Percentiles rank a stretch among this genome's conserved stretches.
Conservation (phyloP, 2,113 vertebrate species). For the Hypocryptadius cinnamomeus region DNA sequence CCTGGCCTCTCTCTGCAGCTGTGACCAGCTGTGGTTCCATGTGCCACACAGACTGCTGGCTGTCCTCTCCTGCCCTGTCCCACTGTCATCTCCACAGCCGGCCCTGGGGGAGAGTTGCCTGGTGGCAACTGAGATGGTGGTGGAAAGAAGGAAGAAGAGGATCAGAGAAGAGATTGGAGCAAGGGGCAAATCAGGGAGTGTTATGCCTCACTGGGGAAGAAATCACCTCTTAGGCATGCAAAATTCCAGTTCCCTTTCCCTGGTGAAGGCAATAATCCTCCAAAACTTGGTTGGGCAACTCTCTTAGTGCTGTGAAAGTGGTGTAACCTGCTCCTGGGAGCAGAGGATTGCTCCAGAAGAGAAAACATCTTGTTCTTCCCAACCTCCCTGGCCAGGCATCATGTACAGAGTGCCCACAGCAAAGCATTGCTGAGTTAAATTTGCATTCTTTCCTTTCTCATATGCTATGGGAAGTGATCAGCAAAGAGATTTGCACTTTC, state of each 20-base stretch:
- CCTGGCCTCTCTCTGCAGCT: not conserved
- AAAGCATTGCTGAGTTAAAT: not conserved
- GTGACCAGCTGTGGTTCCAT: not conserved
- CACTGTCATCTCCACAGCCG: not conserved
- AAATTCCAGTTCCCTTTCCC: not conserved
- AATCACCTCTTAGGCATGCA: not conserved
- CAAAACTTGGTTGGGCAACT: not conserved
- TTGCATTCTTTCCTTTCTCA: not conserved
- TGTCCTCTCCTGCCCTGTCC: not conserved
- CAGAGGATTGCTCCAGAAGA: constrained; percentile 5
- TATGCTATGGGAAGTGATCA: not conserved
- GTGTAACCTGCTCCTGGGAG: not conserved
- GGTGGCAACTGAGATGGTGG: not conserved
- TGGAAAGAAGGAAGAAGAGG: not conserved
- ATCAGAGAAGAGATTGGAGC: not conserved
- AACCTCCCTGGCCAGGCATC: not conserved
- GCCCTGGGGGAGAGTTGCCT: not conserved
- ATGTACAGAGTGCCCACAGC: not conserved
- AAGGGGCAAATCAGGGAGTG: not conserved
- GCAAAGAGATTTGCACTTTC: not conserved
- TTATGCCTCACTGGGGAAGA: not conserved
- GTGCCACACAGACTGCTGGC: not conserved
- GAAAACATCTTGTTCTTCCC: not conserved
- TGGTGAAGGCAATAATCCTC: not conserved
- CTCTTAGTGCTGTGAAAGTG: not conserved